Evolutionary conservation across 2,797 vertebrate genomes (phyloP), one percentile per base, ranked within the genome.

Genomic region (Brachyalestes nurse): DNA sequence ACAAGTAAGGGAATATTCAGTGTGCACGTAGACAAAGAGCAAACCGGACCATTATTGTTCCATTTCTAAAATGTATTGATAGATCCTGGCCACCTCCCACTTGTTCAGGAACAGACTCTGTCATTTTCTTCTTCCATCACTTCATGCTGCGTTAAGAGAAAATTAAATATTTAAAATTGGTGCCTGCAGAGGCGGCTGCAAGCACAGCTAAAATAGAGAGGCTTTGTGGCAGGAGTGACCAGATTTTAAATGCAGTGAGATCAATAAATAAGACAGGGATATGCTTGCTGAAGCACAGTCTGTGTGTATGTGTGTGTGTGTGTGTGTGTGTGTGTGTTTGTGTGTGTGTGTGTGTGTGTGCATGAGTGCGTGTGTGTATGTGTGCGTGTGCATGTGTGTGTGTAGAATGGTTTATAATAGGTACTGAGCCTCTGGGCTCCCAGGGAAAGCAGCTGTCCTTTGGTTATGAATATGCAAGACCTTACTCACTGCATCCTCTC

Each of bases 241-340:
- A 94, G 93, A 95, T 95, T 97, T 95, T 95, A 95, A 96, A 97
- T 93, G 94, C 93, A 95, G 81, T 87, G 91, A 92, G 92, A 97
- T 96, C 96, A 96, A 97, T 96, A 95, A 93, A 93, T 85, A 88
- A 88, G 73, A 83, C 84, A 87, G 72, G 40, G 72, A 79, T 83
- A 60, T 69, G 75, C 82, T 65, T 87, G 66, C 88, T 87, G 87
- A 90, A 86, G 89, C 86, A 83, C 87, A 88, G 89, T 84, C 21
- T 47, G 1, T 42, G 14, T 42, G 67, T 53, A 7, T 25, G 64
- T 67, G 67, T 58, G 47, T 91, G 86, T 90, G 85, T 93, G 89
- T 19, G 62, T 49, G 42, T 23, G 42, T 69, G 19, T 21, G 67
- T 57, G 45, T 64, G 70, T 34, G 89, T 84, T 16, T 42, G 58